A percentile compares a stretch with the other conserved stretches of the same genome.
Evolutionary conservation across 1,140 invertebrate species (phyloP).

Genomic region (Bursaphelenchus mucronatus): DNA sequence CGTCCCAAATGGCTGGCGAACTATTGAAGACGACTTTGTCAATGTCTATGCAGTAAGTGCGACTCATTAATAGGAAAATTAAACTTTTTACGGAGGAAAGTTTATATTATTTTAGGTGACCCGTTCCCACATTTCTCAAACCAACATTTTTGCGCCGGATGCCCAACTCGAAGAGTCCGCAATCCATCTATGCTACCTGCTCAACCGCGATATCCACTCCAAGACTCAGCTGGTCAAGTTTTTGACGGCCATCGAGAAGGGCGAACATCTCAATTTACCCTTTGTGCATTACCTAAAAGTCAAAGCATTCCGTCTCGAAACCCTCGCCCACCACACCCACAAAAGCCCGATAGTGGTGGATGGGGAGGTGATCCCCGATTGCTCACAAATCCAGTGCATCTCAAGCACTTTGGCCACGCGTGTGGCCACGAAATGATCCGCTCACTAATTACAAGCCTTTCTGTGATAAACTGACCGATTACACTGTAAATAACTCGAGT

Average conservation of each 20-base stretch:
- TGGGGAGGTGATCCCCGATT: slow-evolving; percentile 11
- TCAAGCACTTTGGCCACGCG: too few species aligned
- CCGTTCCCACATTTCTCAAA: slow-evolving; percentile 23
- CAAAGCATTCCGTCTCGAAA: slow-evolving; percentile 29
- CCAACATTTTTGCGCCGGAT: slow-evolving; percentile 26
- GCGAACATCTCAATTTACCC: slow-evolving; percentile 28
- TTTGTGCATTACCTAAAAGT: slow-evolving; percentile 31
- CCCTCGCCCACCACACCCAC: neutral
- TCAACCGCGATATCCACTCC: slow-evolving; percentile 15
- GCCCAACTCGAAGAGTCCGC: slow-evolving; percentile 26
- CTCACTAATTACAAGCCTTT: too few species aligned
- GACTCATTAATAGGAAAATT: neutral
- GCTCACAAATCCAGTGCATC: too few species aligned
- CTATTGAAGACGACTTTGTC: slow-evolving; percentile 30
- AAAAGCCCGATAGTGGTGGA: slow-evolving; percentile 16
- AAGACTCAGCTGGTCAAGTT: slow-evolving; percentile 18
- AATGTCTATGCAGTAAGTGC: slow-evolving; percentile 28
- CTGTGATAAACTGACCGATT: too few species aligned
- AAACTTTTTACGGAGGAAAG: slow-evolving; percentile 5
- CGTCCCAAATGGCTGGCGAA: slow-evolving; percentile 29
- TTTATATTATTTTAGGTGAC: slow-evolving; percentile 24
- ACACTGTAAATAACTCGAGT: too few species aligned
- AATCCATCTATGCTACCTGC: slow-evolving; percentile 28
- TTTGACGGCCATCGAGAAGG: slow-evolving; percentile 29
- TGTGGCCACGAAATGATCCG: too few species aligned